Evolutionary conservation across 1,140 invertebrate genomes (phyloP).

Genomic region (Drosophila nikananu): DNA sequence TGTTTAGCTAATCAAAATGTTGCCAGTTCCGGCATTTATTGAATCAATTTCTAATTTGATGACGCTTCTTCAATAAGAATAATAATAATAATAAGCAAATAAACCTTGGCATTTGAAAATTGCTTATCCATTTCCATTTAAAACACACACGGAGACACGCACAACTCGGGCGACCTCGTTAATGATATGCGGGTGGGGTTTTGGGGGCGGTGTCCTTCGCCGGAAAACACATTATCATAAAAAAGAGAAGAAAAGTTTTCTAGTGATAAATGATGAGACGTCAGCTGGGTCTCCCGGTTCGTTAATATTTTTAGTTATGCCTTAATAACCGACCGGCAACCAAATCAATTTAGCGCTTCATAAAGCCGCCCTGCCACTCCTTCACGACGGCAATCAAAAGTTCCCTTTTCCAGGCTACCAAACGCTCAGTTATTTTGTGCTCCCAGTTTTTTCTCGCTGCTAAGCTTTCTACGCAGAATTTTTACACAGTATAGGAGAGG

Average conservation of each 20-base stretch:
- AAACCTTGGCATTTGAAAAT: constrained; percentile 52
- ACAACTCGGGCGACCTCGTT: constrained; percentile 58
- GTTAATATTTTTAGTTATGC: constrained; percentile 82
- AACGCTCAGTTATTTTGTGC: constrained; percentile 59
- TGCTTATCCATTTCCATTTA: constrained; percentile 46
- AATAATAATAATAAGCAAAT: constrained; percentile 48
- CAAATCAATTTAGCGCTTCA: constrained; percentile 80
- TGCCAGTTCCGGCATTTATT: constrained; percentile 13
- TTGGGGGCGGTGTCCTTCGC: constrained; percentile 48
- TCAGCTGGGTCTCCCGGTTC: constrained; percentile 56
- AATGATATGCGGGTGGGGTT: constrained; percentile 29
- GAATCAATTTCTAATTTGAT: constrained; percentile 13
- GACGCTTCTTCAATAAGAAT: constrained; percentile 33
- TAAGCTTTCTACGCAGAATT: constrained; percentile 53
- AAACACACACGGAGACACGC: constrained; percentile 38
- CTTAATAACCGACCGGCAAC: constrained; percentile 72
- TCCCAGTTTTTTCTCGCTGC: constrained; percentile 24
- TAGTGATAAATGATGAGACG: constrained; percentile 77
- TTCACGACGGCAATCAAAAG: constrained; percentile 37
- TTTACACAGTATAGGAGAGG: constrained; percentile 29
- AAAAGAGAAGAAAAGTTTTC: constrained; percentile 51
- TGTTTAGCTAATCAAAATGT: background rate
- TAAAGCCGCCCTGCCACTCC: constrained; percentile 44
- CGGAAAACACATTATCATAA: constrained; percentile 69
- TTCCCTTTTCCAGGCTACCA: constrained; percentile 24